These are phyloP conservation scores for Aporophyla nigra DNA, from an alignment of 2,888 invertebrate genomes.

Conservation along the genomic window DNA sequence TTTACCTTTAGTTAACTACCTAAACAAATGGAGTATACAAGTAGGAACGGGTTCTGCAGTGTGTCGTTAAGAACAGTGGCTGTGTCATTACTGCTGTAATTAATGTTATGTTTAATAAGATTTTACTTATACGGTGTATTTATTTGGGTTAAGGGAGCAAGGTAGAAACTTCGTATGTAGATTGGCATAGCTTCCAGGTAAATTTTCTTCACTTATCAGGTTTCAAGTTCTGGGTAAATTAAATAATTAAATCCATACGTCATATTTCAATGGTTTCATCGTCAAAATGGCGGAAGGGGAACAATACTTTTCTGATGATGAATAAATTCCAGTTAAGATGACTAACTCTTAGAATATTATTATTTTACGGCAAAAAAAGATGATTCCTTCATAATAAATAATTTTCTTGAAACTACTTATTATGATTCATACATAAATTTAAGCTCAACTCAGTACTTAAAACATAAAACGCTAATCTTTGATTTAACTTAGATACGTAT, in stretches of 20 bases:
- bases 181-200: slow-evolving; percentile 19
- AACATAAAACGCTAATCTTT: slow-evolving; percentile 6
- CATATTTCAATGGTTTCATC: slow-evolving; percentile 23
- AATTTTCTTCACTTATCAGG: slow-evolving; percentile 17
- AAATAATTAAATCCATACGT: slow-evolving; percentile 6
- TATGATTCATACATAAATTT: slow-evolving; percentile 7
- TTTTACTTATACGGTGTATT: slow-evolving; percentile 54
- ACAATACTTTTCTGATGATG: slow-evolving; percentile 37
- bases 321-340: slow-evolving; percentile 21
- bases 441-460: not conserved
- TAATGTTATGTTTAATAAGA: slow-evolving; percentile 52
- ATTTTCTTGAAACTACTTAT: slow-evolving; percentile 3
- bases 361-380: not conserved
- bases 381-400: not conserved
- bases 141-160: slow-evolving; percentile 50
- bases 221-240: slow-evolving; percentile 23
- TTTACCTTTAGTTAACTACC: no score
- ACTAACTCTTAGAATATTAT: slow-evolving; percentile 19
- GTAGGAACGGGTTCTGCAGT: slow-evolving; percentile 59
- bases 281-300: slow-evolving; percentile 29
- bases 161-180: slow-evolving; percentile 1
- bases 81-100: slow-evolving; percentile 51
- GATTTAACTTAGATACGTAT: not conserved
- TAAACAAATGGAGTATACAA: no score
- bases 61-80: slow-evolving; percentile 49